Conservation (phyloP, 2,797 vertebrate genomes). For the Gymnothorax reevesii region DNA sequence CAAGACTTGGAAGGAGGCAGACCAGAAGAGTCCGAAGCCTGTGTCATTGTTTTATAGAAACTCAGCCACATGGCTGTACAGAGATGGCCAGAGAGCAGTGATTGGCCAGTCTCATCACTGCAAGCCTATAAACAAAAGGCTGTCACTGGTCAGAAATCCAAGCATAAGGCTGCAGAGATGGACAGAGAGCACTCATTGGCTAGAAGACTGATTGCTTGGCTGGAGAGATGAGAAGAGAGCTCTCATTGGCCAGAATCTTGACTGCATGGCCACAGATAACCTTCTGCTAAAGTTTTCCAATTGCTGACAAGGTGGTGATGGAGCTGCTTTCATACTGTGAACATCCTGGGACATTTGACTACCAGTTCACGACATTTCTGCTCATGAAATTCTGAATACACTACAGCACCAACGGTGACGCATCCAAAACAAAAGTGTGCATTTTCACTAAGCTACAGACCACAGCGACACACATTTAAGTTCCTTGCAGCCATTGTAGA, state of each 20-base stretch:
- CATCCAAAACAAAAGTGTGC: not conserved
- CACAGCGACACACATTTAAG: not conserved
- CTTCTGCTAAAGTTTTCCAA: not conserved
- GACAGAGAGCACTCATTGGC: constrained; percentile 32
- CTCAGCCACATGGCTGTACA: not conserved
- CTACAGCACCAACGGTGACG: not conserved
- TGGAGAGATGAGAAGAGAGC: not conserved
- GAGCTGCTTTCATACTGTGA: not conserved
- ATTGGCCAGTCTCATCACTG: constrained; percentile 39
- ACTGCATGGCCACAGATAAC: not conserved
- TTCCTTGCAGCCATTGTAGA: not conserved
- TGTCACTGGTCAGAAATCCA: constrained; percentile 42
- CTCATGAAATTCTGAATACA: not conserved
- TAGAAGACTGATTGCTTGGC: constrained; percentile 28
- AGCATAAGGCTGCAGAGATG: not conserved
- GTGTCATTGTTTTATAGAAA: constrained; percentile 18
- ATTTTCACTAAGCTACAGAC: not conserved
- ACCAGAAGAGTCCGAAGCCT: not conserved
- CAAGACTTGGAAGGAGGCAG: constrained; percentile 37
- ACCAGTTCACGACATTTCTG: not conserved
- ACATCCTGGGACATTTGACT: not conserved
- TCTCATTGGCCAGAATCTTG: not conserved
- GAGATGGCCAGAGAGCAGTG: not conserved
- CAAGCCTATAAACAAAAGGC: not conserved
- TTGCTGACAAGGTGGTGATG: not conserved